Base-by-base conservation (phyloP, 2,797 vertebrate genomes). In the Sparidentex hasta region DNA sequence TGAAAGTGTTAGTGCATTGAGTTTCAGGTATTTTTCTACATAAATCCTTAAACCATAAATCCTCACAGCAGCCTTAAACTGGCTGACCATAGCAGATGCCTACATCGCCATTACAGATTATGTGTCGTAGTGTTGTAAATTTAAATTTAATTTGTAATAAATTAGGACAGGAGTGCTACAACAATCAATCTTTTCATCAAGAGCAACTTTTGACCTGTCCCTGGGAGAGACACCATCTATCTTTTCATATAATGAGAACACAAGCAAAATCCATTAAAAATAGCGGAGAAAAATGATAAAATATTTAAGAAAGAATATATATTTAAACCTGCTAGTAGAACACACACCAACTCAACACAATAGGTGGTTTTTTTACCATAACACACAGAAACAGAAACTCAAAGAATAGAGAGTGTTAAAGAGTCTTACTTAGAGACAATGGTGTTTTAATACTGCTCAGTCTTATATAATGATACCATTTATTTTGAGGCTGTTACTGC, bases 31-130 rank as follows among this genome's bases (percentile, higher is more conserved):
- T 66, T 71, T 66, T 71, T 59, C 68, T 54, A 41, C 51, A 77
- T 82, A 71, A 74, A 71, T 83, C 65, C 47, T 38, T 33, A 44
- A 11, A 71, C 51, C 41, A 63, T 75, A 80, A 85, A 85, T 79
- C 80, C 57, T 63, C 44, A 67, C 20, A 62, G 56, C 67, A 52
- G 58, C 58, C 16, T 71, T 16, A 76, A 33, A 79, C 52, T 20
- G 18, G 56, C 66, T 71, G 68, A 81, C 70, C 52, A 8, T 1
- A 52, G 44, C 75, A 76, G 51, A 61, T 76, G 33, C 64, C 74
- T 78, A 33, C 56, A 80, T 63, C 57, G n/a, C 47, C 56, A 57
- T 71, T 73, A 62, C 13, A 4, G 69, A 80, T 65, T 57, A 54
- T 55, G 25, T 38, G 70, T 68, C 52, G n/a, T n/a, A 73, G 17